These are phyloP conservation scores for Dicentrarchus labrax DNA, from an alignment of 2,113 vertebrate species.

Conservation along the genomic window DNA sequence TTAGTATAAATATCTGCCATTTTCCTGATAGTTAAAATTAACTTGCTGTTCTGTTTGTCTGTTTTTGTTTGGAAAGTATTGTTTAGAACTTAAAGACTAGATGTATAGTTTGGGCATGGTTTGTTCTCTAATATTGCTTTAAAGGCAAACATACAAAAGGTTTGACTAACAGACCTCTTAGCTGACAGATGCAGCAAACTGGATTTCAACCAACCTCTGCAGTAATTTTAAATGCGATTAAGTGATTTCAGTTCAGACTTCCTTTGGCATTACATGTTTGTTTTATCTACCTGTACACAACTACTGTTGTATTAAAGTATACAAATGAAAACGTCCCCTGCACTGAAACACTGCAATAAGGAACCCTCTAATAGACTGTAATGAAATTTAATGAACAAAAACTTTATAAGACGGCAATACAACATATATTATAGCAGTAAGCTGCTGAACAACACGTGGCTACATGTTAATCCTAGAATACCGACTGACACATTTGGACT, in stretches of 20 bases:
- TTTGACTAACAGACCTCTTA: not conserved
- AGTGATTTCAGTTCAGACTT: too few species aligned
- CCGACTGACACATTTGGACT: not conserved
- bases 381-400: not conserved
- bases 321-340: not conserved
- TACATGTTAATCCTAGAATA: not conserved
- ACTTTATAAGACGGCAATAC: not conserved
- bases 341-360: not conserved
- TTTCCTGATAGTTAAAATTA: not conserved
- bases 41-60: constrained; percentile 13
- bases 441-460: not conserved
- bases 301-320: not conserved
- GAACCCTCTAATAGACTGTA: not conserved
- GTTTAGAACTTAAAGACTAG: not conserved
- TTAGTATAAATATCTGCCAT: not conserved
- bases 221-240: not conserved
- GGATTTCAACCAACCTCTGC: not conserved
- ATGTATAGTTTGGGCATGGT: not conserved
- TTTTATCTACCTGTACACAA: not conserved
- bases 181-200: not conserved
- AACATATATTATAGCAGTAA: not conserved
- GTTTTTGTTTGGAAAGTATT: not conserved
- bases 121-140: not conserved
- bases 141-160: not conserved
- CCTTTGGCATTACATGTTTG: not conserved